phyloP scores from a whole-genome alignment of 2,113 vertebrate genomes.

The Mustela lutreola region DNA sequence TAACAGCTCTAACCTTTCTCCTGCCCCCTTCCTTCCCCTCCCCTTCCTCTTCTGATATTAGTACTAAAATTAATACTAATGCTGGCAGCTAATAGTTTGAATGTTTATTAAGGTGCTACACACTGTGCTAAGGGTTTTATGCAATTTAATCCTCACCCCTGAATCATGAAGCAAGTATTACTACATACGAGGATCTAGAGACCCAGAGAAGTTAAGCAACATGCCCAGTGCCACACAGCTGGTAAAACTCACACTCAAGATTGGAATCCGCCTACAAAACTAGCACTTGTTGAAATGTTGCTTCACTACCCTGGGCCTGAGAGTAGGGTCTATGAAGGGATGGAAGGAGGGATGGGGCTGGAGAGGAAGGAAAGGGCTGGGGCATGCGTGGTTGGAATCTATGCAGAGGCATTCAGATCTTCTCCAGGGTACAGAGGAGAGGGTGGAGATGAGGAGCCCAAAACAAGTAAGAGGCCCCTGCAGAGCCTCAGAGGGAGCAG shows the following conservation, averaged over 20 bases:
- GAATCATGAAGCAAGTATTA: not conserved
- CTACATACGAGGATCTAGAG: not conserved
- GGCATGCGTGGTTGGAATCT: not conserved
- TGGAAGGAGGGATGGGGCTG: not conserved
- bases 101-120: not conserved
- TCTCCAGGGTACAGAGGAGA: not conserved
- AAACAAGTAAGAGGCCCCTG: not conserved
- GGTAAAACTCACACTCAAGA: not conserved
- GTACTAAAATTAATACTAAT: not conserved
- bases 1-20: not conserved
- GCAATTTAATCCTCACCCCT: not conserved
- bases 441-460: not conserved
- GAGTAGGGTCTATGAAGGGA: not conserved
- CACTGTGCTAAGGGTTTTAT: not conserved
- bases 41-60: not conserved
- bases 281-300: not conserved
- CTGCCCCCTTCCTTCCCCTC: not conserved
- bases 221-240: not conserved
- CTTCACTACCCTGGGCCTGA: not conserved
- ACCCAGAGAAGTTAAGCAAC: slow-evolving; percentile 30
- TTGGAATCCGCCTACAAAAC: slow-evolving; percentile 14
- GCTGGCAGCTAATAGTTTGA: not conserved
- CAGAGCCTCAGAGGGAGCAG: not conserved
- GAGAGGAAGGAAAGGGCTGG: not conserved
- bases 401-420: not conserved